Base-by-base conservation (phyloP, 2,797 vertebrate species). In the Sylvia borin region DNA sequence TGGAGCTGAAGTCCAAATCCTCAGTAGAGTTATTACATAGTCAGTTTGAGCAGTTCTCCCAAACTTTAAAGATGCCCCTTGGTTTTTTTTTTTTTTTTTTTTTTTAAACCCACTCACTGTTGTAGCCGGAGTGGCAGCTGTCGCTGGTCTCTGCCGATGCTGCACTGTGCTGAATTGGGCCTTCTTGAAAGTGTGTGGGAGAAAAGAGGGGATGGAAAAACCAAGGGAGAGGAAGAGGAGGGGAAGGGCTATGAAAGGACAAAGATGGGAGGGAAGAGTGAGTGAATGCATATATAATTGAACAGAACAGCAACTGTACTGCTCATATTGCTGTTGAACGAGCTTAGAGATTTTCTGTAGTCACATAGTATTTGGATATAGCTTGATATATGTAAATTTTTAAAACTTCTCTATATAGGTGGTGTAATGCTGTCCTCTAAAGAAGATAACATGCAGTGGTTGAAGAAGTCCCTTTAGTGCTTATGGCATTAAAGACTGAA, bases 201-300 rank as follows among this genome's bases (percentile, higher is more conserved):
- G 83, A 95, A 93, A 74, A 95, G 88, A 90, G 93, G 83, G 78
- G 61, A 89, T 84, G 90, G 84, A 91, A 84, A 96, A 92, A 86
- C 67, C 77, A 72, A 85, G 71, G 65, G 54, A 89, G 88, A 91
- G 75, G 95, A 91, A 96, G 70, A 93, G 54, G 68, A 95, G 86
- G 48, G 73, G 73, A 88, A 93, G 57, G 80, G 38, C 62, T 84
- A 32, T 68, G 83, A 94, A 96, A 94, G 77, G 65, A 88, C 88
- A 89, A 83, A 93, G 85, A 80, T 92, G 65, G 72, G 58, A 92
- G 82, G 68, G 75, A 92, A 68, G 72, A 92, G 13, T 54, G 68
- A 80, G 13, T 65, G 65, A 88, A 71, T 71, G 45, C 20, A 16
- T 25, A 29, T 61, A 7, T 67, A 60, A 67, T 65, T 80, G 81